Conservation (phyloP, 2,113 vertebrate genomes). For the Planiliza haematocheilus region DNA sequence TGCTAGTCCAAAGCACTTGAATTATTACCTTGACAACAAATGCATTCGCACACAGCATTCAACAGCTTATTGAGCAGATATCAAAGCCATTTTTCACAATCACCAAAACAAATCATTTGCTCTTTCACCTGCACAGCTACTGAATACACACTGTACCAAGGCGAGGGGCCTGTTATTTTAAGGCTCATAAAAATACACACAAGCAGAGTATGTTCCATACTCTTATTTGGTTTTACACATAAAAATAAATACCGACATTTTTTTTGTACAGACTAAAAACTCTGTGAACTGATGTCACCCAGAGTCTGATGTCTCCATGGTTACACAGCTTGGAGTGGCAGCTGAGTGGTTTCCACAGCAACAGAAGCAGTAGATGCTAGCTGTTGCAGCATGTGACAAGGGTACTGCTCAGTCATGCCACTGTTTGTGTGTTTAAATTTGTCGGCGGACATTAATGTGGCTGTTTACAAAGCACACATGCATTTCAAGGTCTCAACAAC, state of each 20-base stretch:
- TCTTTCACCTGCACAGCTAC: constrained; percentile 8
- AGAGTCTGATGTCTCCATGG: constrained; percentile 67
- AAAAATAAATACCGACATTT: constrained; percentile 15
- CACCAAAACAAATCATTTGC: constrained; percentile 29
- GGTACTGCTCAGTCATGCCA: not conserved
- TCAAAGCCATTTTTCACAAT: constrained; percentile 42
- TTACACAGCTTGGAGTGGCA: constrained; percentile 77
- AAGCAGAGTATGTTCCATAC: constrained; percentile 4
- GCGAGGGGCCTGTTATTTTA: not conserved
- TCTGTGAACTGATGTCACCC: constrained; percentile 54
- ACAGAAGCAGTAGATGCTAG: constrained; percentile 48
- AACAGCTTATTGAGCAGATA: constrained; percentile 10
- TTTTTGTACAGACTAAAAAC: constrained; percentile 14
- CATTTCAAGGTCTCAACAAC: not conserved
- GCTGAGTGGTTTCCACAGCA: constrained; percentile 73
- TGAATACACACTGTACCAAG: constrained; percentile 1
- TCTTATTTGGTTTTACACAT: not conserved
- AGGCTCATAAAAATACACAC: not conserved
- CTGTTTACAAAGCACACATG: not conserved
- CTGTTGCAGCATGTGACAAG: constrained; percentile 27
- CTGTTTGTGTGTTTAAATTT: not conserved
- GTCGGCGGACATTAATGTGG: not conserved
- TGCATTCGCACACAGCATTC: constrained; percentile 14
- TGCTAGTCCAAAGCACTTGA: constrained; percentile 28
- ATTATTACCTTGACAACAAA: constrained; percentile 43